Base-by-base conservation (phyloP, 2,113 vertebrate genomes). In the Aix galericulata region DNA sequence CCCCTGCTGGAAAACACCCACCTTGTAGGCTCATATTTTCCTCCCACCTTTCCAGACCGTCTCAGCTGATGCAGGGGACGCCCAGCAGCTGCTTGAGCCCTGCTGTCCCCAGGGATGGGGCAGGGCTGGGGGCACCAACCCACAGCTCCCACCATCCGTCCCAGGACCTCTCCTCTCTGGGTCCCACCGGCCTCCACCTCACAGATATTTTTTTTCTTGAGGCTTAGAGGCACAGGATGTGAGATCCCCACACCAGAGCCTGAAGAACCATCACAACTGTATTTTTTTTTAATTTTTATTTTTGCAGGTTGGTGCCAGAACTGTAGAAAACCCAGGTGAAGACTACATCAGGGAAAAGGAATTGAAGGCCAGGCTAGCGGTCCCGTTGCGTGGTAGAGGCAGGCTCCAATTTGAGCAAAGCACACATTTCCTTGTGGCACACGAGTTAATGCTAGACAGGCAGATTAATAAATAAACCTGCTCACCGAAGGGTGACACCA, bases 401-500 rank as follows among this genome's bases (percentile, higher is more conserved):
- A 79, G 81, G 16, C 67, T 90, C 36, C 73, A 18, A 50, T 34
- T 71, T 83, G 50, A 86, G 60, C 50, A 60, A 81, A 32, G 73
- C 69, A 63, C 62, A 40, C n/a, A 29, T 27, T 85, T 69, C 34
- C 52, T 88, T 85, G 62, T 67, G 67, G 62, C n/a, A n/a, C 12
- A n/a, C 13, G 53, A 64, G 94, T 95, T 94, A 97, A 93, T 88
- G 48, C 27, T 50, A 83, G 68, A 89, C 88, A 88, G 69, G 15
- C 42, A 91, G 93, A 91, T 97, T 96, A 96, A 97, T 96, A 94
- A 89, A 68, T 95, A 96, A 96, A 74, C 96, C 59, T 68, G 92
- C 27, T 93, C 69, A 89, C 77, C 85, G 91, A 92, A 91, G 85
- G 75, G 73, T 87, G 72, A 89, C 82, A 76, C 27, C 31, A n/a